Base-by-base conservation (phyloP, 2,888 invertebrate species). In the Drosophila helvetica region DNA sequence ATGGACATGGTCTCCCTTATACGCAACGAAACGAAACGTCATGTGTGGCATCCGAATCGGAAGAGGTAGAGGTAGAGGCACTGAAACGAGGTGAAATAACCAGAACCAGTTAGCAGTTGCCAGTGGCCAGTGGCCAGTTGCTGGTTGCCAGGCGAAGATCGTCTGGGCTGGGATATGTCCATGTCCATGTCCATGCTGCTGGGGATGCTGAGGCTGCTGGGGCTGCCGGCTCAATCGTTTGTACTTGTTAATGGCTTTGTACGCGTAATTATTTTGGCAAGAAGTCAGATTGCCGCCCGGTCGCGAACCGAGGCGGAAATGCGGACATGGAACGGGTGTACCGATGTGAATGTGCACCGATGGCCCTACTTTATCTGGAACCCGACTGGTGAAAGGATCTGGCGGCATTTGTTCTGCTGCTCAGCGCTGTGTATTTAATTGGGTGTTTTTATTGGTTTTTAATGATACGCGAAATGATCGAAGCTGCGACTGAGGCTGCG, bases 381-480 rank as follows among this genome's bases (percentile, higher is more conserved):
- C 18, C 43, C 17, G 48, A 18, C 62, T 57, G 87, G 85, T 85
- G 89, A 85, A 85, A 88, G 85, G 85, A 88, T 85, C 89, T 82
- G 73, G 86, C 77, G 88, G 75, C 88, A 83, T 83, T 83, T 88
- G 88, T 86, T 80, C 83, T 81, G 76, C 60, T 63, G 73, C 52
- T 65, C 76, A 48, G 60, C 61, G 64, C 79, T 79, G 77, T 82
- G 68, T 79, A 88, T 88, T 85, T 85, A 88, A 85, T 85, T 85
- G 85, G 89, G 85, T 85, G 89, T 85, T 85, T 85, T 85, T 85
- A 85, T 85, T 85, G 85, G 87, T 84, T 85, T 85, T 85, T 85
- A 85, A 85, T 85, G 85, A 85, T 85, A 85, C 85, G 87, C 77
- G 85, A 84, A 85, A 80, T 85, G 85, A 85, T 86, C 89, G 89